phyloP scores from a whole-genome alignment of 2,888 invertebrate species.

The Drosophila koepferae region DNA sequence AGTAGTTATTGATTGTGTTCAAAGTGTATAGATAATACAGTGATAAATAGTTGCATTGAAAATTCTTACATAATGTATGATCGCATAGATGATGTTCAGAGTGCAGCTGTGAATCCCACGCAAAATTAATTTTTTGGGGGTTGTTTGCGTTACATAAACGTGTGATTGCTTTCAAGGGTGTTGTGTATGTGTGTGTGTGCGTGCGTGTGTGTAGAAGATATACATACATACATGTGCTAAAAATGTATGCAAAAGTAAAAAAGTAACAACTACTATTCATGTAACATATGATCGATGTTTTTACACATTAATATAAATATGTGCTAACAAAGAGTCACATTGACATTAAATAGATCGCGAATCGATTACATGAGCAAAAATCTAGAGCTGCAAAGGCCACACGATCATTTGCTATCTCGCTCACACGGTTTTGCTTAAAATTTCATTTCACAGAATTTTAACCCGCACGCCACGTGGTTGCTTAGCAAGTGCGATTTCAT shows the following conservation, averaged over 20 bases:
- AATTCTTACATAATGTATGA: constrained; percentile 32
- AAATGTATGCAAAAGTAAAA: constrained; percentile 29
- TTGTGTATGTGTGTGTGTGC: constrained; percentile 14
- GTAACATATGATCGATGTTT: constrained; percentile 9
- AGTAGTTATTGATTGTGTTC: constrained; percentile 44
- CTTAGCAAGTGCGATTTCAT: constrained; percentile 41
- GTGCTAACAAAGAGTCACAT: constrained; percentile 44
- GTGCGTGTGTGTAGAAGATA: constrained; percentile 8
- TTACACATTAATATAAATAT: neutral
- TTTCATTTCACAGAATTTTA: constrained; percentile 46
- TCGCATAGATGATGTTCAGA: constrained; percentile 8
- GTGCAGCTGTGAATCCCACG: constrained; percentile 16
- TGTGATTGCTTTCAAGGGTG: constrained; percentile 43
- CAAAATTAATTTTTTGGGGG: constrained; percentile 58
- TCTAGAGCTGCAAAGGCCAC: neutral
- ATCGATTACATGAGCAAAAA: constrained; percentile 70
- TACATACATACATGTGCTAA: constrained; percentile 15
- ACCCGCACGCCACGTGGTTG: constrained; percentile 71
- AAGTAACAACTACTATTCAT: constrained; percentile 23
- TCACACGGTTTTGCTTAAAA: constrained; percentile 13
- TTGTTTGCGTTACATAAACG: constrained; percentile 76
- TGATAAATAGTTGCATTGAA: constrained; percentile 16
- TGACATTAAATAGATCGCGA: constrained; percentile 61
- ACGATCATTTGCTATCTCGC: constrained; percentile 36
- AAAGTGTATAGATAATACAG: constrained; percentile 32